phyloP scores from a whole-genome alignment of 2,888 invertebrate genomes.

The Drosophila nr. perissopoda region DNA sequence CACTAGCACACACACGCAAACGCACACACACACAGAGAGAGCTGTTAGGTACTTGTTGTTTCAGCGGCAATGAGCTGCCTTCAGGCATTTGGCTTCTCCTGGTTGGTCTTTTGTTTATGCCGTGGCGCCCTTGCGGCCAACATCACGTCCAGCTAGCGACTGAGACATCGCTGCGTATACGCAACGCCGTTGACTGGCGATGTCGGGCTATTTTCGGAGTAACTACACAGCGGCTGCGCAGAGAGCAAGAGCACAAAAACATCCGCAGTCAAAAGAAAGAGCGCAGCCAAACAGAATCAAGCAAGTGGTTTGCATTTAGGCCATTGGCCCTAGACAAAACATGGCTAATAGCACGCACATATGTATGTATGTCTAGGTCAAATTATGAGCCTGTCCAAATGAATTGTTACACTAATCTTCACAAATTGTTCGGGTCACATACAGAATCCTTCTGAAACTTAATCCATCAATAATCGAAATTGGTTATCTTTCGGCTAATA shows the following conservation, averaged over 20 bases:
- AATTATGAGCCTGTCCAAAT: conserved; percentile 36
- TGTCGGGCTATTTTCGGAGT: conserved; percentile 68
- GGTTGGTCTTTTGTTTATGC: conserved; percentile 47
- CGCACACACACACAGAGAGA: conserved; percentile 22
- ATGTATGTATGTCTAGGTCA: conserved; percentile 12
- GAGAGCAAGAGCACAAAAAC: conserved; percentile 29
- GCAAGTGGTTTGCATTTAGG: conserved; percentile 73
- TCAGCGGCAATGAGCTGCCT: conserved; percentile 73
- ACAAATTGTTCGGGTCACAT: conserved; percentile 15
- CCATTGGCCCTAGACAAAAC: conserved; percentile 58
- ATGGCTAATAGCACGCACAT: conserved; percentile 23
- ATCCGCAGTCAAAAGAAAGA: conserved; percentile 16
- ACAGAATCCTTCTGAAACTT: conserved; percentile 1
- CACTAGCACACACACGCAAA: conserved; percentile 24
- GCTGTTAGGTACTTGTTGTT: conserved; percentile 73
- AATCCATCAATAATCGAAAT: conserved; percentile 39
- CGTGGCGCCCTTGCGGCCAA: conserved; percentile 80
- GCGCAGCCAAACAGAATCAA: conserved; percentile 67
- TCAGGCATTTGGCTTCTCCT: conserved; percentile 46
- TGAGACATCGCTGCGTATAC: conserved; percentile 74
- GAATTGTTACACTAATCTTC: conserved; percentile 24
- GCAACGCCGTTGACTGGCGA: conserved; percentile 57
- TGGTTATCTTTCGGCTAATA: conserved; percentile 13
- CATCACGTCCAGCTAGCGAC: conserved; percentile 80
- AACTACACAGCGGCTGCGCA: conserved; percentile 61